A percentile compares a stretch with the other conserved stretches of the same genome.
Evolutionary conservation across 1,140 invertebrate species (phyloP).

Genomic region (Aplysia californica): DNA sequence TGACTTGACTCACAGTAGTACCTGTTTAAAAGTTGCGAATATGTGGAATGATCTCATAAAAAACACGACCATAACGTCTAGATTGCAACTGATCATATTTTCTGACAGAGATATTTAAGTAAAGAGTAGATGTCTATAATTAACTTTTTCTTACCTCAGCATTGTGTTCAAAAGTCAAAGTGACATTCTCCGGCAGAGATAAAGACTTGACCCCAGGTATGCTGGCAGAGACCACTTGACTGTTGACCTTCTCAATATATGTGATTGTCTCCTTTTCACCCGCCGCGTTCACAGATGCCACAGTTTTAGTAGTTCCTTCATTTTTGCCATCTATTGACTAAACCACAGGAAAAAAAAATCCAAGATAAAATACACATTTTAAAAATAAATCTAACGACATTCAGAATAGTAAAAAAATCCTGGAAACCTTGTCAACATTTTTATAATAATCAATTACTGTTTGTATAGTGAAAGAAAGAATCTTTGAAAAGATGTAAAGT

Average conservation of each 20-base stretch:
- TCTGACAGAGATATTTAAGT: not conserved
- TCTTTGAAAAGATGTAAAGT: no score
- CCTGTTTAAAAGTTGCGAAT: no score
- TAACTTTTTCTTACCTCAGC: constrained; percentile 15
- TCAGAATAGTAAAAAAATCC: not conserved
- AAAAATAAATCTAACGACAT: no score
- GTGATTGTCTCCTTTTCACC: not conserved
- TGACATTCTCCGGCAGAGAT: constrained; percentile 30
- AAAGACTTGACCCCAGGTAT: constrained; percentile 27
- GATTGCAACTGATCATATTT: not conserved
- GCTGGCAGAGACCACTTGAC: constrained; percentile 37
- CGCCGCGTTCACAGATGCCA: not conserved
- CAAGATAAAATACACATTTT: not conserved
- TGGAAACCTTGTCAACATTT: not conserved
- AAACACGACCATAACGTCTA: not conserved
- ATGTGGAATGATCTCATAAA: not conserved
- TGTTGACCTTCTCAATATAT: constrained; percentile 33
- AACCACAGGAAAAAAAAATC: no score
- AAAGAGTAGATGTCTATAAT: not conserved
- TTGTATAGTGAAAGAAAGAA: no score
- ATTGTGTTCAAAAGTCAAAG: constrained; percentile 29
- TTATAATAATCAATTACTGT: no score
- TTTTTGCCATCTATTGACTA: no score
- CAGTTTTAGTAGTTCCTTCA: not conserved
- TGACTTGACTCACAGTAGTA: not conserved